A percentile compares a stretch with the other conserved stretches of the same genome.
These are phyloP conservation scores for Cyphomyrmex costatus DNA, from an alignment of 1,140 invertebrate genomes.

Conservation along the genomic window DNA sequence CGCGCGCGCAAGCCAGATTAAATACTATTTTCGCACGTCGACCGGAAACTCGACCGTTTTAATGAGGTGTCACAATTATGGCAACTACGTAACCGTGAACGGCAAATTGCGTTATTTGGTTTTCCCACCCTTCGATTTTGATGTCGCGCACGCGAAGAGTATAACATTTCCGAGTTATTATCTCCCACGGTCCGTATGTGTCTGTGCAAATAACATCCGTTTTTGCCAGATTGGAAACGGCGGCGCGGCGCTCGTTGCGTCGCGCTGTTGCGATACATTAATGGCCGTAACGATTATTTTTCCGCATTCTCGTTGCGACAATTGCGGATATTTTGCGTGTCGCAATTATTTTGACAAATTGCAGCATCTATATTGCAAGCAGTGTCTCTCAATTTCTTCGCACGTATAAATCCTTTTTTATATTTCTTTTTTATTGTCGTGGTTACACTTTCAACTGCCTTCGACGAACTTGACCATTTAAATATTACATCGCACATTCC, in stretches of 20 bases:
- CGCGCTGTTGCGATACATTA: background rate
- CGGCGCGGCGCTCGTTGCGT: background rate
- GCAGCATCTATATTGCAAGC: background rate
- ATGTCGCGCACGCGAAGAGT: background rate
- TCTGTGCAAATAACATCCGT: constrained; percentile 31
- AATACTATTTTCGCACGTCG: constrained; percentile 41
- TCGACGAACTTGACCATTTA: background rate
- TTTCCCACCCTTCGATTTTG: constrained; percentile 25
- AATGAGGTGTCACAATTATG: constrained; percentile 45
- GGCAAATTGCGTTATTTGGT: constrained; percentile 40
- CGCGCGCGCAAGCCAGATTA: constrained; percentile 19
- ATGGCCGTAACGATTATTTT: constrained; percentile 36
- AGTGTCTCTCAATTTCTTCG: background rate
- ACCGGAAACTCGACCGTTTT: constrained; percentile 34
- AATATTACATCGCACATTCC: background rate
- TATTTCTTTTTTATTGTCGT: background rate
- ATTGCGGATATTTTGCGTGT: background rate
- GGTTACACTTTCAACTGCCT: background rate
- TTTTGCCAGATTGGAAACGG: constrained; percentile 44
- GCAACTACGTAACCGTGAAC: background rate
- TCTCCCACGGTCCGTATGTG: constrained; percentile 21
- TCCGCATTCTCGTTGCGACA: background rate
- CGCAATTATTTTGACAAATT: constrained; percentile 30
- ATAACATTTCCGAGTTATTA: constrained; percentile 48
- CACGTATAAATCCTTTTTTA: background rate